phyloP scores from a whole-genome alignment of 1,140 invertebrate species.

The Catajapyx aquilonaris region DNA sequence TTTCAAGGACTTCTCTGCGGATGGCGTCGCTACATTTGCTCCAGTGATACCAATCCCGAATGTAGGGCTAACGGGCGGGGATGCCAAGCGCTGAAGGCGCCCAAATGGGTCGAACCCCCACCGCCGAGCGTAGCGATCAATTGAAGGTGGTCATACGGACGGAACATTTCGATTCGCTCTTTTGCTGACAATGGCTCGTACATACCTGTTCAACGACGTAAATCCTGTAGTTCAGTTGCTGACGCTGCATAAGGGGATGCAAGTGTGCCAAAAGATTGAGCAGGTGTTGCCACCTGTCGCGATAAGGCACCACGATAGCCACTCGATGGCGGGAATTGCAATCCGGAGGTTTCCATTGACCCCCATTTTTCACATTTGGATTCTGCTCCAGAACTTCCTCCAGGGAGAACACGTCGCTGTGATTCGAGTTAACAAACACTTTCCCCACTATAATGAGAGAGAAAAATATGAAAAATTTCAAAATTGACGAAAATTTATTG shows the following conservation, averaged over 20 bases:
- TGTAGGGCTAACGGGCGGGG: no score
- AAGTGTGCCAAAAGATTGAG: constrained; percentile 27
- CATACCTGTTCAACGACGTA: constrained; percentile 37
- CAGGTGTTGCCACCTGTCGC: constrained; percentile 33
- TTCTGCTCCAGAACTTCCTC: background rate
- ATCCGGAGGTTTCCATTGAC: constrained; percentile 22
- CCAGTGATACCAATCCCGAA: no score
- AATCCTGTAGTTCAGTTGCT: constrained; percentile 36
- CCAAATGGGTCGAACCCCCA: no score
- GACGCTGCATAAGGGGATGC: constrained; percentile 34
- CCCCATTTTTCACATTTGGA: background rate
- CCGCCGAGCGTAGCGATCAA: no score
- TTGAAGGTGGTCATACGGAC: background rate
- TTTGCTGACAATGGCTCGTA: constrained; percentile 1
- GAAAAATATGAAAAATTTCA: no score
- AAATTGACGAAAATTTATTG: no score
- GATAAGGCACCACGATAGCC: constrained; percentile 36
- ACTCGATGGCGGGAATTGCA: constrained; percentile 28
- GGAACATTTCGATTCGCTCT: background rate
- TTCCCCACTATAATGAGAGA: no score
- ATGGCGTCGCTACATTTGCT: no score
- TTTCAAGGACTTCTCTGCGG: no score
- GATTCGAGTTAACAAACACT: no score
- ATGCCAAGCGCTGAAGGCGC: no score
- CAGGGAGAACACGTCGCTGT: no score